Evolutionary conservation across 2,797 vertebrate genomes (phyloP), one percentile per base, ranked within the genome.

Genomic region (Orientallactaga sibirica): DNA sequence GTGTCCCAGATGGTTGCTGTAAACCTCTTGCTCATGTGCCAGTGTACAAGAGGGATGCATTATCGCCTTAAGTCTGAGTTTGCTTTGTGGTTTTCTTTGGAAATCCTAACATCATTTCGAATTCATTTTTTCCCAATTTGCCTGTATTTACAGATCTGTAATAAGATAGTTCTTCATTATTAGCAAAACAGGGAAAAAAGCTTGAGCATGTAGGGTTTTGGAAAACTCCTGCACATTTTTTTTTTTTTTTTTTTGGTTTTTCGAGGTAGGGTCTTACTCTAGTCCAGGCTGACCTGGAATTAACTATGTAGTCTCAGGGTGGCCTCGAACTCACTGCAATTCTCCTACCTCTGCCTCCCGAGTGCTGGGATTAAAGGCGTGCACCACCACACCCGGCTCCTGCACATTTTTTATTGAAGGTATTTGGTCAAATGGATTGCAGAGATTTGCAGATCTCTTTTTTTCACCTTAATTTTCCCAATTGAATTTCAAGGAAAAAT

Each of bases 21-120:
- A 90, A 43, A 94, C 88, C 80, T 62, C 73, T 85, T 80, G 87
- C 90, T 81, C n/a, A 19, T 75, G 20, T 68, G 92, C 91, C 93
- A 95, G 37, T 88, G 81, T 92, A 80, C 78, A 95, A 95, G 86
- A 74, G 71, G 86, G 86, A 92, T 86, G 89, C 76, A 95, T 95
- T 96, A 96, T 96, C 75, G 2, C 94, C 95, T 95, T 93, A 74
- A 92, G 75, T 97, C 70, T 11, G 89, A 95, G 91, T 96, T 94
- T 95, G 92, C 92, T 96, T 92, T 93, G 86, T 97, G 94, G 94
- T 95, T 96, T 97, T 97, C 93, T 95, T 91, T 97, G 94, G 95
- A 97, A 97, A 96, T 61, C 55, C 61, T 93, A 91, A 76, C 81
- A 93, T 95, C 78, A 92, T 95, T 97, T 92, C 94, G 93, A 94